phyloP scores from a whole-genome alignment of 2,797 vertebrate species.

The Lepilemur ruficaudatus region DNA sequence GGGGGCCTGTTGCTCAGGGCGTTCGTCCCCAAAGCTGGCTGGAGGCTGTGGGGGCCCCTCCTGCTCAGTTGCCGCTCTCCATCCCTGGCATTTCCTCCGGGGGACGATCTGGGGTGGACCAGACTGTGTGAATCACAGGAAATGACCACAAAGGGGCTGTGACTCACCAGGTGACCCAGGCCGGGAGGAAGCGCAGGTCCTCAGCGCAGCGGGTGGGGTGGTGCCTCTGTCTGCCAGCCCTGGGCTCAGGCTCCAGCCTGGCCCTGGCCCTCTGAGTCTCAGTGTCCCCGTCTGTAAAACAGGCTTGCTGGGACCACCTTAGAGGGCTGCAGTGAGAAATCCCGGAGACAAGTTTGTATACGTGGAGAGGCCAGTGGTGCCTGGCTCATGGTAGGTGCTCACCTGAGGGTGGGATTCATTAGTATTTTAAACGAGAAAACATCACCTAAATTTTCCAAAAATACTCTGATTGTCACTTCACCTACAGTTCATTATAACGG shows the following conservation, averaged over 20 bases:
- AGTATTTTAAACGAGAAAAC: neutral
- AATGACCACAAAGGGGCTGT: accelerated
- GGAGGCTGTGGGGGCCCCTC: accelerated
- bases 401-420: no score
- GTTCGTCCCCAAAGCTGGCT: neutral
- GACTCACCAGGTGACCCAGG: neutral
- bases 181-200: accelerated
- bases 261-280: neutral
- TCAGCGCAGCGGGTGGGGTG: accelerated
- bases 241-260: neutral
- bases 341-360: accelerated
- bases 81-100: accelerated
- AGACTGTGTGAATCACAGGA: neutral
- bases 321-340: neutral
- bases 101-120: no score
- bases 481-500: neutral
- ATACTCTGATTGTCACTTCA: neutral
- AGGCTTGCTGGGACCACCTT: neutral
- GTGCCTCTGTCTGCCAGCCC: accelerated
- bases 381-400: no score
- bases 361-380: neutral
- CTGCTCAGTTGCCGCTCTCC: accelerated
- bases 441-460: neutral
- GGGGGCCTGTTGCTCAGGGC: no score
- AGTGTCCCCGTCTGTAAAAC: neutral